A percentile compares a stretch with the other conserved stretches of the same genome.
These are phyloP conservation scores for Heliconius himera DNA, from an alignment of 1,140 invertebrate genomes.

Conservation along the genomic window DNA sequence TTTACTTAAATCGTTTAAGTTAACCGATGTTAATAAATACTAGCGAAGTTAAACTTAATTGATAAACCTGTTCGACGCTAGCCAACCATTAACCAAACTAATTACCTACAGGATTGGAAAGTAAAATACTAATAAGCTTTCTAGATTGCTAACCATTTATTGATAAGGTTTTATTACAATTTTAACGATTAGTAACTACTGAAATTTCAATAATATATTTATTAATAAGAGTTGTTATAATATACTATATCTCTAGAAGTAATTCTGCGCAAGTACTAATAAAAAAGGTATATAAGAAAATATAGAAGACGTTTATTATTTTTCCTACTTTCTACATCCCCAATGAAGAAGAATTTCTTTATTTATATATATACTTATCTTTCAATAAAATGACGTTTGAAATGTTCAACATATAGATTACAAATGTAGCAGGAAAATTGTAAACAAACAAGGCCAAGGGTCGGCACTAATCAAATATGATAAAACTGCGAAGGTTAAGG, in stretches of 20 bases:
- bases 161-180: neutral
- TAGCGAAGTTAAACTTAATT: neutral
- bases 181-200: neutral
- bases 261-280: no score
- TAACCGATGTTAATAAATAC: neutral
- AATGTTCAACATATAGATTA: neutral
- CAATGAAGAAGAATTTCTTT: no score
- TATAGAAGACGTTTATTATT: no score
- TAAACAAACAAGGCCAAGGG: conserved; percentile 41
- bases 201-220: no score
- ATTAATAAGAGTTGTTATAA: no score
- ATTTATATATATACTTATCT: neutral
- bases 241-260: no score
- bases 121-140: neutral
- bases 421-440: conserved; percentile 33
- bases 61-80: neutral
- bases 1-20: neutral
- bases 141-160: neutral
- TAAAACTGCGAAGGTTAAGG: conserved; percentile 40
- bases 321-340: neutral
- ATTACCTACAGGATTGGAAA: neutral
- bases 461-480: conserved; percentile 34
- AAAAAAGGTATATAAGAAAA: no score
- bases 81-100: neutral
- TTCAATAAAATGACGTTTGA: neutral